Conservation (phyloP, 2,888 invertebrate species). For the Digitonthophagus gazella region DNA sequence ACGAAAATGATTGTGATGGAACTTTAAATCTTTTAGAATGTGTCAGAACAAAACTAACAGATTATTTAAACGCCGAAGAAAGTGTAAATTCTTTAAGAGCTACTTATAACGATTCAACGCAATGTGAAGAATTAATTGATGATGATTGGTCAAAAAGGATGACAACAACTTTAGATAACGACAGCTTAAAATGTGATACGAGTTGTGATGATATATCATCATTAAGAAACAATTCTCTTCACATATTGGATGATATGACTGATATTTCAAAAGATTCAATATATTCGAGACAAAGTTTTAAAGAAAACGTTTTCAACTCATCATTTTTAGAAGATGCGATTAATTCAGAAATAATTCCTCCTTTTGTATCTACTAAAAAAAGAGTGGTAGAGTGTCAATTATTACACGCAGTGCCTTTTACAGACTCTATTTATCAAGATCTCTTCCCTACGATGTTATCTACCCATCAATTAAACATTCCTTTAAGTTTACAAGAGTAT, state of each 20-base stretch:
- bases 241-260: neutral
- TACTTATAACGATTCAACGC: neutral
- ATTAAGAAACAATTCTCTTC: neutral
- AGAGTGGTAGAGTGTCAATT: neutral
- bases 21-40: constrained; percentile 20
- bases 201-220: constrained; percentile 9
- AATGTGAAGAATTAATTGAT: neutral
- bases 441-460: no score
- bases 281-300: neutral
- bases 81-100: neutral
- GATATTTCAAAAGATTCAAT: neutral
- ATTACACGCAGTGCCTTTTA: neutral
- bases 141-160: neutral
- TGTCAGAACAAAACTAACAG: constrained; percentile 17
- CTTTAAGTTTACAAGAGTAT: no score
- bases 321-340: neutral
- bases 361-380: neutral
- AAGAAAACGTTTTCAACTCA: neutral
- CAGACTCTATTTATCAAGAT: no score
- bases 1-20: constrained; percentile 17
- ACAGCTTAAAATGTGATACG: neutral
- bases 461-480: no score
- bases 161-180: neutral
- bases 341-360: neutral
- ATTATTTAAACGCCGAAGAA: constrained; percentile 18